A percentile compares a stretch with the other conserved stretches of the same genome.
phyloP scores from a whole-genome alignment of 23 tunicate species.

The Oikopleura dioica region DNA sequence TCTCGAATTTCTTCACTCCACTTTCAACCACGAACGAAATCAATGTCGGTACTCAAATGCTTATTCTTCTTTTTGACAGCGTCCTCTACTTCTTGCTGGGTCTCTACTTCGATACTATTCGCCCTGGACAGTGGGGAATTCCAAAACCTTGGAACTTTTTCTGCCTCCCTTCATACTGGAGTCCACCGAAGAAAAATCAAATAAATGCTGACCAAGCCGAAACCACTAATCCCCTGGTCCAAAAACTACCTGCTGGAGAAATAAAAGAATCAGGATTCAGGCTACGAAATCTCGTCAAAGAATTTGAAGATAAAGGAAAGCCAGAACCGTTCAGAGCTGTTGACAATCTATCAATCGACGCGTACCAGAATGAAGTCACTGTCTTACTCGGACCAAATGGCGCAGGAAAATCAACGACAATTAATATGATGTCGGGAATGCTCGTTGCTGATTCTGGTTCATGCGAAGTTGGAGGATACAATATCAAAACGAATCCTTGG shows the following conservation, averaged over 20 bases:
- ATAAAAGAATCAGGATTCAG: too few species aligned
- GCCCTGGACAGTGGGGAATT: slow-evolving; percentile 79
- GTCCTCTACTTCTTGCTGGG: neutral
- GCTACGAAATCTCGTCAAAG: neutral
- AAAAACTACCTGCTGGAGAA: neutral
- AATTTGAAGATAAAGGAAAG: neutral
- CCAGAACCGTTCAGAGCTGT: slow-evolving; percentile 44
- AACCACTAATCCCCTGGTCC: neutral
- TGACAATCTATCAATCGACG: slow-evolving; percentile 27
- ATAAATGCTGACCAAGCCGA: neutral
- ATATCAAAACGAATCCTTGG: slow-evolving; percentile 14
- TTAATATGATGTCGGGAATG: slow-evolving; percentile 96
- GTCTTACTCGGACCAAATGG: slow-evolving; percentile 94
- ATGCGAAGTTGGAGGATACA: slow-evolving; percentile 35
- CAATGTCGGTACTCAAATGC: too few species aligned
- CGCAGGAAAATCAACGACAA: slow-evolving; percentile 97
- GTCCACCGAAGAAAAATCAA: too few species aligned
- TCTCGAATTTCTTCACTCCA: neutral
- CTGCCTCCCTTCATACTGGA: slow-evolving; percentile 50
- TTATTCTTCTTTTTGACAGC: too few species aligned
- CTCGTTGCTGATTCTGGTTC: slow-evolving; percentile 52
- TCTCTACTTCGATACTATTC: slow-evolving; percentile 67
- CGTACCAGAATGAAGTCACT: slow-evolving; percentile 65
- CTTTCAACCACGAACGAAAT: neutral
- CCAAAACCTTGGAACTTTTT: slow-evolving; percentile 87